Evolutionary conservation across 2,888 invertebrate species (phyloP), one percentile per base, ranked within the genome.

Genomic region (Anticlea derivata): DNA sequence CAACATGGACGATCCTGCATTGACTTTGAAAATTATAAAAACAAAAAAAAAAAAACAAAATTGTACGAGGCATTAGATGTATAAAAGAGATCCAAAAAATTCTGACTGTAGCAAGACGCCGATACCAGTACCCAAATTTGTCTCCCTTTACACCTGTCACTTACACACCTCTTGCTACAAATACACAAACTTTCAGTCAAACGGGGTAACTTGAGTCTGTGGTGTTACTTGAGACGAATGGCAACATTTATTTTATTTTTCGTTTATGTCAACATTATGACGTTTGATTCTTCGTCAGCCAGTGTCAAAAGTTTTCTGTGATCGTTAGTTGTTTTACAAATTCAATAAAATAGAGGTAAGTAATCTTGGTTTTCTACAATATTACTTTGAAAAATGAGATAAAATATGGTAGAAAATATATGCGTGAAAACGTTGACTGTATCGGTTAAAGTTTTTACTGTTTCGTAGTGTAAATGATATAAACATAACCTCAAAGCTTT

Each of bases 281-380:
- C 30, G 30, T 30, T 30, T 30, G 30, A 30, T 30, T 13, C 13
- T 17, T 29, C 17, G 27, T 27, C 17, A 12, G 17, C 12, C 17
- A 13, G 27, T 27, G 27, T 24, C 12, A 27, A 27, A 26, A 13
- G 8, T 27, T 17, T 26, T 26, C 39, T 39, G 29, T 13, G 29
- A 30, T 20, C 27, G 30, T 6, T 29, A 10, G 10, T 20, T 27
- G 27, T 20, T 40, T 40, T 40, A 20, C 29, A 40, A 39, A 27
- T 27, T 35, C 17, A 29, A 30, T 30, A 40, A 30, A 30, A 30
- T 30, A 20, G 29, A 10, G 20, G 30, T 22, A 69, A 30, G 30
- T 71, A 33, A 17, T 33, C 17, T 34, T 10, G 12, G 12, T 23
- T n/a, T n/a, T n/a, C n/a, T n/a, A n/a, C n/a, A n/a, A n/a, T n/a